A percentile compares a stretch with the other conserved stretches of the same genome.
These are phyloP conservation scores for Tenthredo mesomela DNA, from an alignment of 2,888 invertebrate genomes.

Conservation along the genomic window DNA sequence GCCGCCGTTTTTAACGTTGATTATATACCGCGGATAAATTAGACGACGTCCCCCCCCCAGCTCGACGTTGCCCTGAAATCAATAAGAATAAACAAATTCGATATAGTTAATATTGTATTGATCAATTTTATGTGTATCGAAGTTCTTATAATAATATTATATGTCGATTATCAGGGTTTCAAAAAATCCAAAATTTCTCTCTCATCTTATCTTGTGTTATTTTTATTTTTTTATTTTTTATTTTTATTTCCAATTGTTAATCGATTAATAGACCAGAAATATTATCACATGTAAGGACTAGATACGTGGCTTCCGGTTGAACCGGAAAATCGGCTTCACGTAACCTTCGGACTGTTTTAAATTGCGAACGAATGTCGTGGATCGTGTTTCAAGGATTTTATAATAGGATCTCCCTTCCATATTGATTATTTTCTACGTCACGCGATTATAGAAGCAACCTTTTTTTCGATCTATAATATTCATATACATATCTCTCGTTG, in stretches of 20 bases:
- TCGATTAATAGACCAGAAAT: neutral
- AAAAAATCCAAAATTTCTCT: neutral
- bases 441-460: slow-evolving; percentile 1
- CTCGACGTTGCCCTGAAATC: slow-evolving; percentile 52
- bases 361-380: slow-evolving; percentile 23
- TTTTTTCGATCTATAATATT: neutral
- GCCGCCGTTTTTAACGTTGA: slow-evolving; percentile 63
- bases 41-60: slow-evolving; percentile 42
- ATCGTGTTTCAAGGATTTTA: slow-evolving; percentile 42
- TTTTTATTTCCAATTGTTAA: neutral
- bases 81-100: slow-evolving; percentile 44
- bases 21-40: slow-evolving; percentile 73
- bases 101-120: neutral
- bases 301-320: slow-evolving; percentile 41
- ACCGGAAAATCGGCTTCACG: slow-evolving; percentile 31
- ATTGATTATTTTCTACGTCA: slow-evolving; percentile 44
- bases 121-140: neutral
- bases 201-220: neutral
- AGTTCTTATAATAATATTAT: neutral
- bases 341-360: slow-evolving; percentile 40
- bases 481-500: neutral
- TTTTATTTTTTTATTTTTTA: neutral
- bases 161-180: neutral
- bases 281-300: slow-evolving; percentile 10
- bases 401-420: slow-evolving; percentile 4